Evolutionary conservation across 2,797 vertebrate genomes (phyloP), one percentile per base, ranked within the genome.

Genomic region (Manis pentadactyla): DNA sequence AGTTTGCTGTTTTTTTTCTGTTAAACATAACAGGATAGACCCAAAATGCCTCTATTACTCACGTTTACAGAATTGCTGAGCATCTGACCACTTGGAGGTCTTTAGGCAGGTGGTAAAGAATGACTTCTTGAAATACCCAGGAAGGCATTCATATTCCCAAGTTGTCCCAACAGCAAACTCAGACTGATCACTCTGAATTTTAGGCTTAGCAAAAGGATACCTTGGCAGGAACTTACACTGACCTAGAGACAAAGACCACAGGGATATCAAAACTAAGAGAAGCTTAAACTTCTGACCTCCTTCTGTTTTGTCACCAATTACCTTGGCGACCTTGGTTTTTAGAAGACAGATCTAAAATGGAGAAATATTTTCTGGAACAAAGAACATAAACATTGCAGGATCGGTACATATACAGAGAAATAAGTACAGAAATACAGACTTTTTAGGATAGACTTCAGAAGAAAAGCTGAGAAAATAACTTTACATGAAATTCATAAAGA

Each of bases 61-160:
- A 98, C 97, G 97, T 98, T 97, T 95, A 98, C 98, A 99, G 87
- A 97, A 94, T 57, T 97, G 92, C 68, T 87, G 85, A 85, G 95
- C 97, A 94, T 98, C 94, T 97, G 98, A 98, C 98, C 98, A 98
- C 83, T 84, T 46, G 89, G 96, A 96, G 0, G 49, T 97, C 66
- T 92, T 15, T 97, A 98, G 93, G 97, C 98, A 98, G 10, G 49
- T 97, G 74, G 96, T 7, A 84, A 63, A 31, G 68, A 98, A 94
- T 87, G 87, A 87, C 83, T 86, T 64, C 95, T 95, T 97, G 39
- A 42, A 12, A 79, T 97, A 98, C 97, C 98, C 98, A 74, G 97
- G 98, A 42, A 31, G 97, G 31, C 98, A 98, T 63, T 84, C 96
- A 94, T 98, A 98, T 18, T 94, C 77, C 95, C 97, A 98, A 86